These are phyloP conservation scores for Bombus soroeensis DNA, from an alignment of 1,140 invertebrate species.

Conservation along the genomic window DNA sequence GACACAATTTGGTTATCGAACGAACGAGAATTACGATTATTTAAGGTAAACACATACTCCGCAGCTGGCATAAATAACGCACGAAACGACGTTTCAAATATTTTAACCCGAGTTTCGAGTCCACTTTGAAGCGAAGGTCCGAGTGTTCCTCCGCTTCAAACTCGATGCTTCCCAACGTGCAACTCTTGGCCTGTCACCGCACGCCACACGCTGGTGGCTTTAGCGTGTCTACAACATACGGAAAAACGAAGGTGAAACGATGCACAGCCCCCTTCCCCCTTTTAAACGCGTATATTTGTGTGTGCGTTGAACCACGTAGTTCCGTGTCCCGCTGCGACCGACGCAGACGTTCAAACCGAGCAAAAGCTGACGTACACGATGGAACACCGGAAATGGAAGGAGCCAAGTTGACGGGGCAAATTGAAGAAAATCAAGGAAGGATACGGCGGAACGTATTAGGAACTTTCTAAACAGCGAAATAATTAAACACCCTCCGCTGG, in stretches of 20 bases:
- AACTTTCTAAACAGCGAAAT: conserved; percentile 37
- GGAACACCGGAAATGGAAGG: no score
- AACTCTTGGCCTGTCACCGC: conserved; percentile 25
- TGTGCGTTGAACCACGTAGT: neutral
- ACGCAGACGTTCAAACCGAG: conserved; percentile 39
- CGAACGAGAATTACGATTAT: neutral
- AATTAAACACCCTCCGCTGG: conserved; percentile 21
- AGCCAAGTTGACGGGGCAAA: no score
- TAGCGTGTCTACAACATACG: neutral
- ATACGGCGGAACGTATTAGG: neutral
- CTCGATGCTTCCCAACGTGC: conserved; percentile 65
- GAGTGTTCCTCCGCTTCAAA: conserved; percentile 49
- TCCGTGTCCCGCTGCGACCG: neutral
- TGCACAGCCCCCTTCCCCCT: rapidly evolving
- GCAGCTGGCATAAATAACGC: conserved; percentile 45
- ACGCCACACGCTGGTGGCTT: neutral
- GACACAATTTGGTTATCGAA: no score
- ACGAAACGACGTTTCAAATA: conserved; percentile 52
- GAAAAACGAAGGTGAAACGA: neutral
- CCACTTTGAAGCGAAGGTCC: conserved; percentile 49
- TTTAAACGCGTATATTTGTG: neutral
- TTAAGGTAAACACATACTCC: conserved; percentile 39
- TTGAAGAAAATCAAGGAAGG: conserved; percentile 10
- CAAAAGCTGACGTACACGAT: neutral
- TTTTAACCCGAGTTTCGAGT: conserved; percentile 53